Evolutionary conservation across 1,140 invertebrate species (phyloP), one percentile per base, ranked within the genome.

Genomic region (Cydia fagiglandana): DNA sequence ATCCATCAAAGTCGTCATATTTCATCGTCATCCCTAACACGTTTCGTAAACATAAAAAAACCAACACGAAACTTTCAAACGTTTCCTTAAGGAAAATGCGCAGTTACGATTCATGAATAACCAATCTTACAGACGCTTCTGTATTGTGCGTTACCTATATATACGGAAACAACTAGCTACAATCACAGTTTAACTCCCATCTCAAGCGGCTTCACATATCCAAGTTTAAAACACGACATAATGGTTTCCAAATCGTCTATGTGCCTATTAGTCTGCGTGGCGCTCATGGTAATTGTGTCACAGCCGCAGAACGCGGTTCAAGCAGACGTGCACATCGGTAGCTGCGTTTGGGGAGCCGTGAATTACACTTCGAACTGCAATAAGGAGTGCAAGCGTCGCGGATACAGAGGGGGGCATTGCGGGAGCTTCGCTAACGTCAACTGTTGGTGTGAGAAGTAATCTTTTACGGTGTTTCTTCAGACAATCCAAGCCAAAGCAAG

Each of bases 321-420:
- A 12, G 78, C 79, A 6, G 50, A 53, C n/a, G 50, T 53, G n/a
- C 50, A 17, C n/a, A 53, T 53, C 4, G 50, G 50, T 5, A 53
- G 50, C 50, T 53, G 50, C 50, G 50, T 53, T n/a, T 17, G n/a
- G 50, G 50, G 50, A n/a, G n/a, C 77, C 13, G 79, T 80, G 2
- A 74, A 83, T 78, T 83, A 83, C 74, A 81, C 80, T 0, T 81
- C 80, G 1, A 53, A 83, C 70, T 83, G 82, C 64, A 79, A 80
- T 38, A 64, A 17, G 15, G 82, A 83, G 75, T 83, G 82, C 79
- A 77, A 77, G 61, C 50, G 80, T 20, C 77, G 82, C 3, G 82
- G 82, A 0, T 80, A 79, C 79, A 79, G 64, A 41, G 80, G 80
- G 6, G 82, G 82, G 0, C 82, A 83, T 47, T 83, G 20, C n/a